Base-by-base conservation (phyloP, 1,140 invertebrate genomes). In the Meloidogyne chitwoodi region DNA sequence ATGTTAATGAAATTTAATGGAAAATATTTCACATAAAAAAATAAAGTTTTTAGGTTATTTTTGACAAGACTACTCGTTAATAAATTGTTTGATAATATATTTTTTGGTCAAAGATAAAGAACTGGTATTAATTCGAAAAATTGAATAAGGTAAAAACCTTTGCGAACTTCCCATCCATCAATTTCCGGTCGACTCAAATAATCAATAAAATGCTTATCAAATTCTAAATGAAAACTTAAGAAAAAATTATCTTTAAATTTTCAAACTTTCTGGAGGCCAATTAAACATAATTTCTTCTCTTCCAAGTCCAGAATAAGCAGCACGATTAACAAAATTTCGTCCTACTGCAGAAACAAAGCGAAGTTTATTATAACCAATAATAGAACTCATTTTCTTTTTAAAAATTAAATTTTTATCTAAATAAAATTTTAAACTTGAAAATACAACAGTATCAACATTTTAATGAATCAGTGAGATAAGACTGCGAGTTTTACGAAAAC, bases 121-220 rank as follows among this genome's bases (percentile, higher is more conserved):
- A n/a, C n/a, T n/a, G n/a, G n/a, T n/a, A n/a, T n/a, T n/a, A n/a
- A n/a, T n/a, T n/a, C n/a, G n/a, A n/a, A n/a, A n/a, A n/a, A n/a
- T n/a, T 26, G 10, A 56, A 26, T 6, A 56, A 61, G 11, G 2
- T 10, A 27, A 10, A 11, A 63, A 85, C 83, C 84, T 81, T 88
- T 87, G 22, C 96, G 91, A 77, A 96, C 91, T 90, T 97, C 94
- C 96, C 96, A 99, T 61, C 92, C 92, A 89, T 98, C 96, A 87
- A 98, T 94, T 82, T 97, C 93, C 62, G 91, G 90, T 68, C 93
- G 91, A 87, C 91, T 93, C 89, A 98, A 95, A 88, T 91, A 97
- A 27, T 85, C 83, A 73, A 87, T 87, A 76, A 87, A 87, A 72
- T 87, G 83, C 31, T 86, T 83, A 63, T 87, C 86, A 76, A 86